Evolutionary conservation across 2,113 vertebrate species (phyloP).

Genomic region (Calcarius ornatus): DNA sequence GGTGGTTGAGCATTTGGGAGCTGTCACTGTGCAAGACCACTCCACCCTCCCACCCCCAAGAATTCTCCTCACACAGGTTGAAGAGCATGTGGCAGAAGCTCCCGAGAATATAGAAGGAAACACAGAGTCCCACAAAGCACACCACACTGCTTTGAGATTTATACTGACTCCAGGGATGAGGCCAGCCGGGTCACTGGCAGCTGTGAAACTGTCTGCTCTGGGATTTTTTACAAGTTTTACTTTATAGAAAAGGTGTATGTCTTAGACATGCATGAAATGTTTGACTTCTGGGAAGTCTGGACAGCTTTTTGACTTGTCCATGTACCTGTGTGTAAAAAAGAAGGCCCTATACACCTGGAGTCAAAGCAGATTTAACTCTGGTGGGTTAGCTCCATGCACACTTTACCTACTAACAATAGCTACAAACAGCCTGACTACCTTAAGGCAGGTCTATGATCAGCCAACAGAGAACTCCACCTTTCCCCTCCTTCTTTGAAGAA

Average conservation of each 20-base stretch:
- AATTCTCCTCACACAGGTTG: not conserved
- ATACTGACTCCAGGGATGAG: not conserved
- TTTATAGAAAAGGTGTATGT: not conserved
- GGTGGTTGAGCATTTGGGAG: constrained; percentile 3
- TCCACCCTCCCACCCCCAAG: not conserved
- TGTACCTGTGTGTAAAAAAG: not conserved
- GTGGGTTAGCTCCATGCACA: not conserved
- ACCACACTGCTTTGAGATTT: not conserved
- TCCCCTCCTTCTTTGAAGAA: not conserved
- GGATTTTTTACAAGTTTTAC: not conserved
- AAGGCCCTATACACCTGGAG: not conserved
- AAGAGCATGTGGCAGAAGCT: not conserved
- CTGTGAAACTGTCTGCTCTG: not conserved
- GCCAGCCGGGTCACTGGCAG: not conserved
- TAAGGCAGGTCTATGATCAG: not conserved
- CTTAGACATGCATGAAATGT: not conserved
- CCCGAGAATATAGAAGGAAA: not conserved
- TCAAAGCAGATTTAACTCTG: not conserved
- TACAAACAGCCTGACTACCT: not conserved
- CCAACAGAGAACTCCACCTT: not conserved
- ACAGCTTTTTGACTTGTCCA: not conserved
- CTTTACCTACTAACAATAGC: not conserved
- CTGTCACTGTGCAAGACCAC: not conserved
- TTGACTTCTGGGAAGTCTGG: not conserved
- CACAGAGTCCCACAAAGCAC: not conserved